Conservation (phyloP, 2,888 invertebrate genomes). For the Anorthoa munda region DNA sequence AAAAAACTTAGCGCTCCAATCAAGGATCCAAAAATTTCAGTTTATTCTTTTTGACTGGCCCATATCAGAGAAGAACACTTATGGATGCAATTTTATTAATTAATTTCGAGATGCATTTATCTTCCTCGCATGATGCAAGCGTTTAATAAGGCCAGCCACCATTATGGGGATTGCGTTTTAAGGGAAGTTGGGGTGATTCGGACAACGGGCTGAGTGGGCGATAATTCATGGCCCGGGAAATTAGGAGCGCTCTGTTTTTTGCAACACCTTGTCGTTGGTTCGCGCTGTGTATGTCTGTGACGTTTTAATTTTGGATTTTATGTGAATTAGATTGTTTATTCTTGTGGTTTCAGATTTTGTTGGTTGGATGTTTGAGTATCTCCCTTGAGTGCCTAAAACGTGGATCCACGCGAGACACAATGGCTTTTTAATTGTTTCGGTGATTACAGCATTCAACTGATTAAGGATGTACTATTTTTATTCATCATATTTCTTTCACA, state of each 20-base stretch:
- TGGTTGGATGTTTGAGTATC: background rate
- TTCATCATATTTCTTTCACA: too few relatives aligned
- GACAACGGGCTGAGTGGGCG: slow-evolving; percentile 69
- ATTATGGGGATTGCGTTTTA: slow-evolving; percentile 81
- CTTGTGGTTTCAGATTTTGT: slow-evolving; percentile 24
- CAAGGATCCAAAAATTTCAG: slow-evolving; percentile 71
- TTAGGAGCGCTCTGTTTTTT: slow-evolving; percentile 62
- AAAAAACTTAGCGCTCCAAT: slow-evolving; percentile 71
- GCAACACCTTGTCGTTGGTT: slow-evolving; percentile 49
- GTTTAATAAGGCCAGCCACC: slow-evolving; percentile 84
- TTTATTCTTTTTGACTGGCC: slow-evolving; percentile 71
- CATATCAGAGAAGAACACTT: slow-evolving; percentile 73
- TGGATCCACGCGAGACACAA: too few relatives aligned
- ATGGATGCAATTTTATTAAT: slow-evolving; percentile 88
- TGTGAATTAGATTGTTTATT: slow-evolving; percentile 22
- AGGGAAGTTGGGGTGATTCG: slow-evolving; percentile 76
- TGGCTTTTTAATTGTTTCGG: too few relatives aligned
- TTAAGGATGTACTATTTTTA: background rate
- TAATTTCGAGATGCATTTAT: slow-evolving; percentile 88
- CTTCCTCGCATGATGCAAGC: slow-evolving; percentile 85
- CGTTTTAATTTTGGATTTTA: slow-evolving; percentile 42
- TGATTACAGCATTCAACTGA: background rate
- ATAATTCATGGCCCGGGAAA: slow-evolving; percentile 71
- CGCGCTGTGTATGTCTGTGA: slow-evolving; percentile 36
- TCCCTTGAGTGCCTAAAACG: too few relatives aligned